These are phyloP conservation scores for Epizoanthus ramosus DNA, from an alignment of 92 coral and sea anemone genomes.

Conservation along the genomic window DNA sequence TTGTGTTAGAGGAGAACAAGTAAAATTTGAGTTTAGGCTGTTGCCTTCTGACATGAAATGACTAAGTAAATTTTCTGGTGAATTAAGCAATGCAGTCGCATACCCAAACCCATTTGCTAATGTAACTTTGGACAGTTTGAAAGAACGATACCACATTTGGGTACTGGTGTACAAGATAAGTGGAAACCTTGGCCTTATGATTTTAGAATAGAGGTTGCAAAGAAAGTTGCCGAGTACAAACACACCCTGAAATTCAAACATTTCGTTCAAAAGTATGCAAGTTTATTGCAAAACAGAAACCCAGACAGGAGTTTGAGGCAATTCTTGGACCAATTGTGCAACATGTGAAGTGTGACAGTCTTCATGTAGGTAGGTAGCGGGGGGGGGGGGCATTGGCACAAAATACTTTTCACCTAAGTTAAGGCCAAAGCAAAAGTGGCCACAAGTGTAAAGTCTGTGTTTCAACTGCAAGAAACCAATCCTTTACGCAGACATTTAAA, in stretches of 20 bases:
- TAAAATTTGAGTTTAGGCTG: conserved; percentile 35
- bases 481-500: conserved; percentile 66
- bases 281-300: conserved; percentile 62
- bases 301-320: conserved; percentile 68
- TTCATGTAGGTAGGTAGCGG: conserved; percentile 71
- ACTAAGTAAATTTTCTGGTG: conserved; percentile 41
- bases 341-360: conserved; percentile 61
- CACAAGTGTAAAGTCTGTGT: conserved; percentile 62
- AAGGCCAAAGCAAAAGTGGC: conserved; percentile 60
- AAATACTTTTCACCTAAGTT: conserved; percentile 60
- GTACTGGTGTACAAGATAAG: conserved; percentile 37
- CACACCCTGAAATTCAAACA: conserved; percentile 53
- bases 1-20: conserved; percentile 43
- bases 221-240: conserved; percentile 58
- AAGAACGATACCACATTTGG: conserved; percentile 44
- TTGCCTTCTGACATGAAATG: conserved; percentile 55
- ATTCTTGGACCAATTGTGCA: conserved; percentile 63
- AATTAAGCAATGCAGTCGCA: conserved; percentile 49
- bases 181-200: conserved; percentile 74
- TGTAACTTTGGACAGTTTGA: conserved; percentile 39
- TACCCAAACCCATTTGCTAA: conserved; percentile 75
- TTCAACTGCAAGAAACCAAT: conserved; percentile 67
- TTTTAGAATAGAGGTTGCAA: conserved; percentile 54
- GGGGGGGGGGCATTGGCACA: conserved; percentile 80
- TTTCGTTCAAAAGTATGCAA: conserved; percentile 57